Conservation (phyloP, 1,140 invertebrate genomes). For the Augochlora pura region DNA sequence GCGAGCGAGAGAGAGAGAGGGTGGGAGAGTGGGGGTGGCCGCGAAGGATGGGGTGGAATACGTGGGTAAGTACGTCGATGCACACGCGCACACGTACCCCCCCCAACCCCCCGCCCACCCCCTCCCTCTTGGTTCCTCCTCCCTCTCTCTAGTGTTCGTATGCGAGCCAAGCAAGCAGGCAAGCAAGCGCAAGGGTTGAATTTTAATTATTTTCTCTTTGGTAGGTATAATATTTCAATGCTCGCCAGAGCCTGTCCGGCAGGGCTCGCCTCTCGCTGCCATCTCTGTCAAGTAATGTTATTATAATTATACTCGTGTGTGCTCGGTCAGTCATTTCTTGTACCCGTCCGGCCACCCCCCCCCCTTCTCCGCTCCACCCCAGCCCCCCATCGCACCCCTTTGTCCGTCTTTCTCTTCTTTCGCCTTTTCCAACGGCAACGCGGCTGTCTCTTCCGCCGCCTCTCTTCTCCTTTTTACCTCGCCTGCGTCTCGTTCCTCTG, state of each 20-base stretch:
- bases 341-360: conserved; percentile 59
- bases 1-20: background rate
- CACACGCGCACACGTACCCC: conserved; percentile 33
- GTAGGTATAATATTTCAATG: conserved; percentile 81
- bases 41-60: conserved; percentile 47
- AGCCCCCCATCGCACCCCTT: conserved; percentile 30
- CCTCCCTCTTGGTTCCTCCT: background rate
- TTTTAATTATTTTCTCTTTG: conserved; percentile 81
- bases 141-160: conserved; percentile 22
- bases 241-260: conserved; percentile 72
- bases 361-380: too few species aligned
- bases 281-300: conserved; percentile 80
- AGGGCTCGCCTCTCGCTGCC: conserved; percentile 71
- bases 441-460: conserved; percentile 15
- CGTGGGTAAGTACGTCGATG: conserved; percentile 45
- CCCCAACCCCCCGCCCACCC: too few species aligned
- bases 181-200: conserved; percentile 79
- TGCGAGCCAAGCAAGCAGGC: conserved; percentile 64
- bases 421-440: conserved; percentile 26
- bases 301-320: conserved; percentile 79
- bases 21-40: conserved; percentile 23
- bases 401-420: conserved; percentile 47
- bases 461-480: conserved; percentile 52
- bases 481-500: conserved; percentile 8
- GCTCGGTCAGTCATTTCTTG: conserved; percentile 69